Conservation (phyloP, 2,888 invertebrate species). For the Cantharis rufa region DNA sequence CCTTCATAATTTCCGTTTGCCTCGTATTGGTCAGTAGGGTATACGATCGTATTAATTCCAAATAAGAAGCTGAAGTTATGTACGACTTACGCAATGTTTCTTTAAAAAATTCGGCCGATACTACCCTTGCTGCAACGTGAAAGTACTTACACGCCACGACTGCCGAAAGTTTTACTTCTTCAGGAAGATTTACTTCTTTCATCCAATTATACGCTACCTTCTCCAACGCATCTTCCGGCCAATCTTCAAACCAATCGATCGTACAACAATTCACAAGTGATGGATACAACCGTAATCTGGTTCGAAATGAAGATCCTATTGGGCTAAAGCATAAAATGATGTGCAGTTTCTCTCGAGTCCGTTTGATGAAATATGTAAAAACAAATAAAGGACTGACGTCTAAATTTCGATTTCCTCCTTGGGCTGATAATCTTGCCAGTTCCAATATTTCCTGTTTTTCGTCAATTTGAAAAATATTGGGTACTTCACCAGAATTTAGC, state of each 20-base stretch:
- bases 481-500: slow-evolving; percentile 84
- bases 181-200: slow-evolving; percentile 71
- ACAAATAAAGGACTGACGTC: slow-evolving; percentile 81
- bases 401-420: slow-evolving; percentile 77
- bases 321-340: slow-evolving; percentile 85
- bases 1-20: slow-evolving; percentile 73
- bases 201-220: slow-evolving; percentile 77
- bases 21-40: slow-evolving; percentile 71
- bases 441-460: slow-evolving; percentile 86
- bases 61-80: slow-evolving; percentile 82
- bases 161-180: slow-evolving; percentile 66
- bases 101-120: slow-evolving; percentile 66
- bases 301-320: slow-evolving; percentile 79
- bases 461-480: slow-evolving; percentile 80
- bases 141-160: slow-evolving; percentile 85
- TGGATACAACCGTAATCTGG: slow-evolving; percentile 76
- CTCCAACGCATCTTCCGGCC: slow-evolving; percentile 87
- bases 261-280: slow-evolving; percentile 87
- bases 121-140: slow-evolving; percentile 74
- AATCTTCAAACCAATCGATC: slow-evolving; percentile 87
- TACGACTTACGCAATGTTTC: slow-evolving; percentile 75
- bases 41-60: slow-evolving; percentile 80
- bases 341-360: slow-evolving; percentile 80
- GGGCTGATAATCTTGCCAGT: slow-evolving; percentile 69
- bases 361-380: slow-evolving; percentile 73